Base-by-base conservation (phyloP, 2,888 invertebrate species). In the Atrina japonica region DNA sequence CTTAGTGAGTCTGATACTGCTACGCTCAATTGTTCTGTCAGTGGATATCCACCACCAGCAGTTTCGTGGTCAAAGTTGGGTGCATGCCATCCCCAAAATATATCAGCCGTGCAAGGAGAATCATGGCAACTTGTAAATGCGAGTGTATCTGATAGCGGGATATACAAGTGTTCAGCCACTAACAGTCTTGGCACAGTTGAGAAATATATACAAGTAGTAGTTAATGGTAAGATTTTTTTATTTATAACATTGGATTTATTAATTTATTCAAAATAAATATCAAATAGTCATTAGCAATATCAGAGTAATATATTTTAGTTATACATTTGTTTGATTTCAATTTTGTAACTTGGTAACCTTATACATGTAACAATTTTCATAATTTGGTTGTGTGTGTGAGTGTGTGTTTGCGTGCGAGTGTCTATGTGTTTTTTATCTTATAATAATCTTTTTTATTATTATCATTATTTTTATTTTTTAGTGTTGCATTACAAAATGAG, bases 111-210 rank as follows among this genome's bases (percentile, higher is more conserved):
- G 23, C 27, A 61, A 23, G 49, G 18, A 21, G 21, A 61, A 27
- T 7, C 61, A 18, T 29, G 27, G 6, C n/a, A 29, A 1, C n/a
- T 61, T 9, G n/a, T 27, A 18, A 61, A 49, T 61, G 49, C 45
- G 6, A 49, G 18, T 21, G 9, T 43, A 16, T 16, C 30, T 18
- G 30, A 30, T n/a, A 30, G 47, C 14, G 61, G 61, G 0, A 49
- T 47, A 5, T 61, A 61, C 30, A 61, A 61, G 49, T 61, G 61
- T 21, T 21, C 30, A 6, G 61, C 49, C 5, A 61, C 18, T 5
- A 61, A 61, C 23, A 21, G 35, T 35, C 7, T 35, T 6, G 61
- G 61, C n/a, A 29, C 23, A 9, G 61, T 27, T 18, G 49, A 49
- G 27, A 30, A 29, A 1, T 18, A 49, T 14, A 30, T 61, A n/a